Evolutionary conservation across 1,140 invertebrate genomes (phyloP).

Genomic region (Bilobella aurantiaca): DNA sequence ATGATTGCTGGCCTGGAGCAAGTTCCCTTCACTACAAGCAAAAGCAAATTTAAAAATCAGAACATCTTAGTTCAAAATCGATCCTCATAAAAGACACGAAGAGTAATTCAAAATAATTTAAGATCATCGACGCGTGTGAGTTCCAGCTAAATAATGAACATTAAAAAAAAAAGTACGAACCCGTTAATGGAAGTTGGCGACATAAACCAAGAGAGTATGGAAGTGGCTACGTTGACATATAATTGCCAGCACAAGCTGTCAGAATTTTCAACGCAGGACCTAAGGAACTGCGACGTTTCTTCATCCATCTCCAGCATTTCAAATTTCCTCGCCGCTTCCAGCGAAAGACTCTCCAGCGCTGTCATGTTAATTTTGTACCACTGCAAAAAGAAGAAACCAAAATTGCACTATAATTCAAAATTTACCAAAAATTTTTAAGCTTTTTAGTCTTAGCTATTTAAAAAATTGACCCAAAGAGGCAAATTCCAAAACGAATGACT

Average conservation of each 20-base stretch:
- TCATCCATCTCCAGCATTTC: slow-evolving; percentile 54
- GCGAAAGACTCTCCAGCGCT: slow-evolving; percentile 39
- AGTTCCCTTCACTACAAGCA: too few species aligned
- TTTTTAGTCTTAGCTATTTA: too few species aligned
- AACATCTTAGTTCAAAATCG: too few species aligned
- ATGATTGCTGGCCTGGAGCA: neutral
- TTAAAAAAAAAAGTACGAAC: too few species aligned
- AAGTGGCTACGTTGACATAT: slow-evolving; percentile 58
- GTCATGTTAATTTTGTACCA: slow-evolving; percentile 52
- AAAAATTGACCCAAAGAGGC: too few species aligned
- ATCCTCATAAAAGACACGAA: too few species aligned
- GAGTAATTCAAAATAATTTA: too few species aligned
- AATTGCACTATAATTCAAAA: neutral
- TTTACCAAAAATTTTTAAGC: too few species aligned
- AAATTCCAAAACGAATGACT: too few species aligned
- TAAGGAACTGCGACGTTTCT: slow-evolving; percentile 60
- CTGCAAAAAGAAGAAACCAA: slow-evolving; percentile 44
- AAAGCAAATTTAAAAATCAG: too few species aligned
- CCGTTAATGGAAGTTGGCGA: slow-evolving; percentile 73
- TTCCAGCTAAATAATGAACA: too few species aligned
- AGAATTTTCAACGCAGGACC: slow-evolving; percentile 57
- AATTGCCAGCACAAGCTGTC: slow-evolving; percentile 64
- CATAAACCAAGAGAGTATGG: slow-evolving; percentile 62
- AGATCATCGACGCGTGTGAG: too few species aligned
- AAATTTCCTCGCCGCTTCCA: slow-evolving; percentile 47